Evolutionary conservation across 2,888 invertebrate species (phyloP), one percentile per base, ranked within the genome.

Genomic region (Amphipoea lucens): DNA sequence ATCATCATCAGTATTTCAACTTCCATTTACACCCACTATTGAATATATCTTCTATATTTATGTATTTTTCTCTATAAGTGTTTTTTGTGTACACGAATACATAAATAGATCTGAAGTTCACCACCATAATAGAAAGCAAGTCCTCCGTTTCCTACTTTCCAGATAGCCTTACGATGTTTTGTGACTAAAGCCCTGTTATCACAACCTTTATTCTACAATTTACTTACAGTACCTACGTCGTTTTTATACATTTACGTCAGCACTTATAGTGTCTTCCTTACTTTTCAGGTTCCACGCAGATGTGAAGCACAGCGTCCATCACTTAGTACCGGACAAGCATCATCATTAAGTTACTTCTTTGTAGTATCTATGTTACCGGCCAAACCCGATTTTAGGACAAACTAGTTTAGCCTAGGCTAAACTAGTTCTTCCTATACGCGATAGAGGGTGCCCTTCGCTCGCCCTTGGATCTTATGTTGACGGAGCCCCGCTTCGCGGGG

Each of bases 201-300:
- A 40, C 9, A 63, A 36, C 4, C 63, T 20, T 63, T 1, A 36
- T 36, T 36, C 20, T 63, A 36, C 36, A 62, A 36, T 63, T 63
- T 36, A 36, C 36, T 36, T 17, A 36, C 63, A 20, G 20, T 17
- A 63, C 17, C 17, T 36, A 63, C 17, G 7, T 74, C 20, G 42
- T 29, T 20, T 70, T 6, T 45, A 69, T 29, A 14, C 6, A 20
- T 48, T 75, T 14, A 63, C 7, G 23, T 14, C 20, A n/a, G 3
- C 20, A 29, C 9, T 65, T 1, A 65, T 0, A 54, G 4, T 40
- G 6, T 67, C n/a, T 51, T 66, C 51, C n/a, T 71, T 66, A n/a
- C 14, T 71, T 86, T 83, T n/a, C 88, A 91, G 91, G 62, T 91
- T 91, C 85, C 88, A 91, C 66, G 91, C 91, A 7, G 86, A 87